Base-by-base conservation (phyloP, 2,797 vertebrate species). In the Zenarchopterus dispar region DNA sequence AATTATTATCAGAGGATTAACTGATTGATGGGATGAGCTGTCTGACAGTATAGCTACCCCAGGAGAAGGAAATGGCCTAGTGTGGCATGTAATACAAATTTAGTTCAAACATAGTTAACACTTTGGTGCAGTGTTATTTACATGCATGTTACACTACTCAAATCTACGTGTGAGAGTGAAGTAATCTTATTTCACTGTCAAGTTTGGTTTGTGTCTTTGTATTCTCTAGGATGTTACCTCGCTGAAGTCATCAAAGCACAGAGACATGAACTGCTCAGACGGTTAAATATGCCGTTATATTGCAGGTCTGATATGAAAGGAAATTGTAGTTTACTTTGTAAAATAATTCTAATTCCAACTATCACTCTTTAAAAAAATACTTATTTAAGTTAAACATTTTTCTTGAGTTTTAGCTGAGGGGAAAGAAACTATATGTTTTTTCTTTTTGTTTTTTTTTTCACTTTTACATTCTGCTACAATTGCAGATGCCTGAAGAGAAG, bases 1-100 rank as follows among this genome's bases (percentile, higher is more conserved):
- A 84, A 88, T 84, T 64, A 78, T 73, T 69, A 67, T 76, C 85
- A 56, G 50, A 82, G 85, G 84, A 77, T 63, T 73, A 56, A 39
- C 62, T 84, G 86, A 88, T 67, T 82, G 82, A 89, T 75, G 75
- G 53, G 55, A 42, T 60, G 13, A 17, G 73, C 59, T 67, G 61
- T 77, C 77, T 46, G 48, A 81, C 74, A 62, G 62, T 48, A 11
- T 69, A 50, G 28, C 7, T 28, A 28, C 56, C 0, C 24, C 69
- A 64, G 62, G 50, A 77, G 45, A 21, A 26, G 21, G 66, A 54
- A 22, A 65, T 46, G 56, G 44, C 56, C 53, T 33, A 51, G 41
- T 8, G 5, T 53, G 54, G 52, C 49, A 61, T 57, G 56, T 67
- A 58, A 75, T 65, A 71, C 70, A 67, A 72, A 80, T 76, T 70